phyloP scores from a whole-genome alignment of 2,888 invertebrate species.

The Autographa pulchrina region DNA sequence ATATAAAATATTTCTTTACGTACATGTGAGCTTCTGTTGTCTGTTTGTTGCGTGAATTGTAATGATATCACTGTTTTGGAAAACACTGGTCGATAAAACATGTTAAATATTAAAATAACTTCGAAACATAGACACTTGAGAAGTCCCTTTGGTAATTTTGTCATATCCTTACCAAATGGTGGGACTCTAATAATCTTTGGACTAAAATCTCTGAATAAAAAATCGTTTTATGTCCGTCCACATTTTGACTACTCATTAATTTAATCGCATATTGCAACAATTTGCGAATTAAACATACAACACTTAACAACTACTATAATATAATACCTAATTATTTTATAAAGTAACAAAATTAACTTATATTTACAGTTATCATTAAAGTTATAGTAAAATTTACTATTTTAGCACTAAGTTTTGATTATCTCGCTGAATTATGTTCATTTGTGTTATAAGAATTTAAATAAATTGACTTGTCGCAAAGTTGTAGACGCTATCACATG shows the following conservation, averaged over 20 bases:
- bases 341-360: constrained; percentile 90
- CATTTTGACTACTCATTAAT: constrained; percentile 85
- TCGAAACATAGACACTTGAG: constrained; percentile 64
- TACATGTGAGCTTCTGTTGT: constrained; percentile 53
- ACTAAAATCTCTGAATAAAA: constrained; percentile 77
- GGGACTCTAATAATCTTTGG: constrained; percentile 87
- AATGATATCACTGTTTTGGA: constrained; percentile 45
- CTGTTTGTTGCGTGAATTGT: constrained; percentile 53
- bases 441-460: constrained; percentile 48
- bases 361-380: constrained; percentile 88
- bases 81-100: constrained; percentile 51
- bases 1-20: constrained; percentile 46
- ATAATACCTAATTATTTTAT: constrained; percentile 89
- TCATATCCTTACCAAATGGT: constrained; percentile 83
- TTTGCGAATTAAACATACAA: constrained; percentile 89
- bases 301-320: constrained; percentile 88
- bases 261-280: constrained; percentile 88
- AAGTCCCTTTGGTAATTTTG: constrained; percentile 81
- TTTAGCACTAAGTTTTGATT: constrained; percentile 79
- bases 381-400: constrained; percentile 87
- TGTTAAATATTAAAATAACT: constrained; percentile 49
- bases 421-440: constrained; percentile 65
- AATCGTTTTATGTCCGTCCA: constrained; percentile 82
- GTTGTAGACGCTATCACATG: constrained; percentile 53
- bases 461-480: constrained; percentile 47